These are phyloP conservation scores for Pituophis catenifer DNA, from an alignment of 2,113 vertebrate genomes.

Conservation along the genomic window DNA sequence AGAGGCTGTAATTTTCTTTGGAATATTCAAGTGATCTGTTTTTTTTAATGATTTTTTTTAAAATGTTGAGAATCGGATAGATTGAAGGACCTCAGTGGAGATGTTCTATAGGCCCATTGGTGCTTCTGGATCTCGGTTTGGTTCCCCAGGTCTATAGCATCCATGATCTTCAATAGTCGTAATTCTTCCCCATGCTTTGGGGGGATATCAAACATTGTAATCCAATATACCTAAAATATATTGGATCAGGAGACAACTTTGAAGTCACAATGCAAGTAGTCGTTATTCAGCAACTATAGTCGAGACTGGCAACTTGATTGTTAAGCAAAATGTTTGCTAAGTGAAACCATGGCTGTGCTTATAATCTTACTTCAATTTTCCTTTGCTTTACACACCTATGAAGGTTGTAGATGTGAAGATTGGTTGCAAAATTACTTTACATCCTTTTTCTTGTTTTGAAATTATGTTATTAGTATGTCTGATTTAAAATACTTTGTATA, in stretches of 20 bases:
- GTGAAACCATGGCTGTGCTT: background rate
- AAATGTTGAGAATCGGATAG: background rate
- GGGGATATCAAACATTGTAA: background rate
- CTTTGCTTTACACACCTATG: background rate
- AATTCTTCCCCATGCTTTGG: background rate
- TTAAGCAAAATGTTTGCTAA: background rate
- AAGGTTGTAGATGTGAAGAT: background rate
- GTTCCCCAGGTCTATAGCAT: background rate
- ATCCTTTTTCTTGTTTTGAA: background rate
- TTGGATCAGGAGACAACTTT: background rate
- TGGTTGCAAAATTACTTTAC: background rate
- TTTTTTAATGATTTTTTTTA: too few species aligned
- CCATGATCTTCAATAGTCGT: background rate
- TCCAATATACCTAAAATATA: background rate
- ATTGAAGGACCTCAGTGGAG: background rate
- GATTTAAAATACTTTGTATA: background rate
- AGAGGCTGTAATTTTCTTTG: too few species aligned
- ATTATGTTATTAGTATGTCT: background rate
- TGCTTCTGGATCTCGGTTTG: background rate
- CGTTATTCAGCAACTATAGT: background rate
- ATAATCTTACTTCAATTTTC: background rate
- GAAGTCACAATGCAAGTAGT: background rate
- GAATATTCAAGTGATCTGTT: too few species aligned
- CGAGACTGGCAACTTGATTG: background rate
- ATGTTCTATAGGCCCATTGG: background rate